phyloP scores from a whole-genome alignment of 2,113 vertebrate species.

The Erythrolamprus reginae region DNA sequence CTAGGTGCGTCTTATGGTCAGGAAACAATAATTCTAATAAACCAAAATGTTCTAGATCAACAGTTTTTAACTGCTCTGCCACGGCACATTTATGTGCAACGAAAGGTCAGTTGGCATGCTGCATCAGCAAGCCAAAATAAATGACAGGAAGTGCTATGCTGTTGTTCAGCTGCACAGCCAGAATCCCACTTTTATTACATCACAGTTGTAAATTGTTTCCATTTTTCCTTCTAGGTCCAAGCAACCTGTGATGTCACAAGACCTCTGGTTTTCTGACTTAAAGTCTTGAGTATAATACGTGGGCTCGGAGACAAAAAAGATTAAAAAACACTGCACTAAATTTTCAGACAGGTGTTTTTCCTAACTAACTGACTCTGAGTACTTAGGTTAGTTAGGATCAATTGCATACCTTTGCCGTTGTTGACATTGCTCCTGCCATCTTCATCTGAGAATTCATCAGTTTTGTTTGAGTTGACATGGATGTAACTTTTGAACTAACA shows the following conservation, averaged over 20 bases:
- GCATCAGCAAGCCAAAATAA: not conserved
- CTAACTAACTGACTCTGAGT: not conserved
- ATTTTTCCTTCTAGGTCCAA: not conserved
- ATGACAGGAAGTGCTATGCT: not conserved
- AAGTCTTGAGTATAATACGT: not conserved
- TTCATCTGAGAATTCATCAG: slow-evolving; percentile 99
- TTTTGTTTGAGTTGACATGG: slow-evolving; percentile 94
- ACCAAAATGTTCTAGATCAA: not conserved
- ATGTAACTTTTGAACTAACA: slow-evolving; percentile 96
- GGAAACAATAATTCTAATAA: not conserved
- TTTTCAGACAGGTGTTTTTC: not conserved
- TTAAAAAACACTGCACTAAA: not conserved
- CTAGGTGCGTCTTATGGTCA: no score
- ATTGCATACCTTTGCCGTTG: slow-evolving; percentile 86
- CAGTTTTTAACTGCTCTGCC: not conserved
- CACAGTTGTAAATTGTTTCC: not conserved
- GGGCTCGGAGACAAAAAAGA: not conserved
- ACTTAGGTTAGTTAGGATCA: not conserved
- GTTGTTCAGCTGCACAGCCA: not conserved
- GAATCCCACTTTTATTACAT: not conserved
- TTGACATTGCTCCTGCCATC: slow-evolving; percentile 97
- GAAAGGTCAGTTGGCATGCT: not conserved
- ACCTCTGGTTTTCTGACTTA: not conserved
- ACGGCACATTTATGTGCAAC: not conserved
- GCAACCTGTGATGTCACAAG: not conserved